These are phyloP conservation scores for Eristalinus aeneus DNA, from an alignment of 2,888 invertebrate genomes.

Conservation along the genomic window DNA sequence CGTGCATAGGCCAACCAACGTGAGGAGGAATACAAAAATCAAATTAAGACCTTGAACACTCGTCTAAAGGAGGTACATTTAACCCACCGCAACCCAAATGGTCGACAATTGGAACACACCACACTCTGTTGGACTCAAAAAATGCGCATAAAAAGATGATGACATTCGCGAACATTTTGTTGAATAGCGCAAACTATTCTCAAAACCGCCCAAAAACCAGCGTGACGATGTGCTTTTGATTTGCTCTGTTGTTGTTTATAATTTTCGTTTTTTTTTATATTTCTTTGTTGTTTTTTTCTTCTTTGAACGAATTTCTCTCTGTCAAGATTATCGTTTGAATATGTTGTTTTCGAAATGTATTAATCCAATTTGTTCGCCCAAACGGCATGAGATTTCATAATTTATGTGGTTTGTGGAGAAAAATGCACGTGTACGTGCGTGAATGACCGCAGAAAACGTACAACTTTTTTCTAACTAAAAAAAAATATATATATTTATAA, in stretches of 20 bases:
- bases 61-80: constrained; percentile 97
- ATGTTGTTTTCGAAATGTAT: constrained; percentile 10
- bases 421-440: constrained; percentile 18
- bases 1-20: constrained; percentile 95
- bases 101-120: constrained; percentile 27
- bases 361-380: constrained; percentile 2
- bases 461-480: constrained; percentile 17
- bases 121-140: constrained; percentile 47
- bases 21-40: constrained; percentile 99
- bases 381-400: constrained; percentile 24
- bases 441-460: constrained; percentile 6
- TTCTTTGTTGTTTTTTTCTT: constrained; percentile 31
- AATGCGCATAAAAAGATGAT: not conserved
- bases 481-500: too few species aligned
- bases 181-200: not conserved
- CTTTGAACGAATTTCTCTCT: constrained; percentile 35
- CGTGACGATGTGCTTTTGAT: constrained; percentile 70
- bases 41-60: constrained; percentile 99
- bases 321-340: constrained; percentile 14
- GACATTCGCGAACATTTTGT: not conserved
- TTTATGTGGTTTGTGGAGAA: not conserved
- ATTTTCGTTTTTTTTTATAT: constrained; percentile 32
- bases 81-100: constrained; percentile 11
- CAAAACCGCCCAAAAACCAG: constrained; percentile 53
- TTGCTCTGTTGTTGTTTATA: constrained; percentile 36